A percentile compares a stretch with the other conserved stretches of the same genome.
These are phyloP conservation scores for Lasioglossum villosulum DNA, from an alignment of 2,888 invertebrate genomes.

Conservation along the genomic window DNA sequence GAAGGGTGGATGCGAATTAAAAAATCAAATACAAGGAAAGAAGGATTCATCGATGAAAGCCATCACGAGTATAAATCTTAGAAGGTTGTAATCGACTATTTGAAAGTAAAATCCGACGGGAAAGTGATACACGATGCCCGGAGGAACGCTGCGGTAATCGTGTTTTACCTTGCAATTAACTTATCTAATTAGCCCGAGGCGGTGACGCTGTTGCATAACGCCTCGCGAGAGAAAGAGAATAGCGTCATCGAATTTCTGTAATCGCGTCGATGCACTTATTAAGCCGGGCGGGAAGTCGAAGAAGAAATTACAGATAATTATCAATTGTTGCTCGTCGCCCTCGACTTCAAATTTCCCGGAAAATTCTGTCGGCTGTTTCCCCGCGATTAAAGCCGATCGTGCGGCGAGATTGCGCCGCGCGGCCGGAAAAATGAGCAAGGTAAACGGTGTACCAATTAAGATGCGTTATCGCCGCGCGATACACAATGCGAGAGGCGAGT, in stretches of 20 bases:
- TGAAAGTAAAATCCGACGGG: constrained; percentile 69
- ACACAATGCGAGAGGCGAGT: constrained; percentile 38
- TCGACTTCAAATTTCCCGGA: background rate
- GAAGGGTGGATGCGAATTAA: background rate
- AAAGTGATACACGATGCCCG: constrained; percentile 13
- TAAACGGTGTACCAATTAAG: constrained; percentile 46
- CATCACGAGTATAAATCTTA: constrained; percentile 76
- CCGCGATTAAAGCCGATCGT: background rate
- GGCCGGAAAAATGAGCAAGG: constrained; percentile 13
- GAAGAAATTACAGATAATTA: background rate
- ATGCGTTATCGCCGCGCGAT: constrained; percentile 42
- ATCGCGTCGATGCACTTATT: too few relatives aligned
- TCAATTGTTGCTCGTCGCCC: background rate
- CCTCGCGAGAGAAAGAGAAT: background rate
- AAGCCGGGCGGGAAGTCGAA: background rate
- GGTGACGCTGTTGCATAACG: constrained; percentile 21
- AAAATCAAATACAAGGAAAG: background rate
- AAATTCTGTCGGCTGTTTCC: background rate
- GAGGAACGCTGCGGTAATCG: constrained; percentile 24
- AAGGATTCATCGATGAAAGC: constrained; percentile 58
- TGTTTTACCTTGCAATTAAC: constrained; percentile 50
- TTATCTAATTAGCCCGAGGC: constrained; percentile 18
- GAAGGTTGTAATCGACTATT: constrained; percentile 65
- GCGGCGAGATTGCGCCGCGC: background rate
- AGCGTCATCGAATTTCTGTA: background rate